Conservation (phyloP, 2,888 invertebrate species). For the Cordilura impudica region DNA sequence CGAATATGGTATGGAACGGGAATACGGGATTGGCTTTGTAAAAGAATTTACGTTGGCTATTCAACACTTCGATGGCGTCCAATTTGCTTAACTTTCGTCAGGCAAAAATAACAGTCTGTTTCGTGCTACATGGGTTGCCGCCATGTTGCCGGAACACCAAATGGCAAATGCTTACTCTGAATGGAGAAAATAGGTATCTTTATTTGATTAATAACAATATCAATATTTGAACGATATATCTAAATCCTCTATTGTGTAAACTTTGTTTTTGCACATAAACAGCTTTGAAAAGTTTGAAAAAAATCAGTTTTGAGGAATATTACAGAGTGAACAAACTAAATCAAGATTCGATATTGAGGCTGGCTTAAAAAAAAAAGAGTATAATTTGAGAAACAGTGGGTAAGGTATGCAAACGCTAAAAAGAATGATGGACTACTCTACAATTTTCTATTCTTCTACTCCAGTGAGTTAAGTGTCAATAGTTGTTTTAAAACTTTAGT, state of each 20-base stretch:
- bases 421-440: constrained; percentile 52
- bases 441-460: constrained; percentile 80
- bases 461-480: constrained; percentile 97
- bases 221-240: constrained; percentile 45
- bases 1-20: too few relatives aligned
- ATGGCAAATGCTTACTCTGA: too few relatives aligned
- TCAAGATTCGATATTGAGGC: constrained; percentile 31
- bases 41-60: too few relatives aligned
- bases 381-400: constrained; percentile 29
- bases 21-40: too few relatives aligned
- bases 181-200: too few relatives aligned
- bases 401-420: constrained; percentile 20
- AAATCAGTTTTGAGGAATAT: constrained; percentile 3
- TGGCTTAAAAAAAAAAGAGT: constrained; percentile 18
- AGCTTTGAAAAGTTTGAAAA: constrained; percentile 14
- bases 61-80: too few relatives aligned
- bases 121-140: too few relatives aligned
- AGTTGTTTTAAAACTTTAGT: constrained; percentile 99
- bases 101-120: too few relatives aligned
- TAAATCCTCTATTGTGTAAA: constrained; percentile 7
- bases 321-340: constrained; percentile 29
- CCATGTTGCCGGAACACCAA: too few relatives aligned
- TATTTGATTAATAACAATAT: constrained; percentile 60
- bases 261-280: constrained; percentile 24
- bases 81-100: too few relatives aligned